These are phyloP conservation scores for Ailuropoda melanoleuca DNA, from an alignment of 2,113 vertebrate genomes.

Conservation along the genomic window DNA sequence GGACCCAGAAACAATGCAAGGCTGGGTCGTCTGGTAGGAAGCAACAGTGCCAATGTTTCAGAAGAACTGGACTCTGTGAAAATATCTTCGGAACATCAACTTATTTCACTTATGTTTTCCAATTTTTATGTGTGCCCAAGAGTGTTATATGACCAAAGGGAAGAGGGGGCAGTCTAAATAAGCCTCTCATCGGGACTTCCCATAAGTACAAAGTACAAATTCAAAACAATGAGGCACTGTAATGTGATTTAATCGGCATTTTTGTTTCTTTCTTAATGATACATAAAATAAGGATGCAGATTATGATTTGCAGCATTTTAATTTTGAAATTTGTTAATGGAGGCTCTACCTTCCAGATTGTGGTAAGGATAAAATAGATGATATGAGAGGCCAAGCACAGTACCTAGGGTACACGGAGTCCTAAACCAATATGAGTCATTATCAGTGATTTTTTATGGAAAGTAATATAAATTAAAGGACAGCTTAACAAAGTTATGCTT, in stretches of 20 bases:
- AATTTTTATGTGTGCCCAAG: background rate
- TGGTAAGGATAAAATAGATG: background rate
- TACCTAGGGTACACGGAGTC: background rate
- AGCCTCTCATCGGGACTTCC: background rate
- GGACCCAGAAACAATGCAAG: background rate
- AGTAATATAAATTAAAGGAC: background rate
- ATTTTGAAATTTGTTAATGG: background rate
- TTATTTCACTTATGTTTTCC: background rate
- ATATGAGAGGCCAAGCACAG: background rate
- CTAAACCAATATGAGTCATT: background rate
- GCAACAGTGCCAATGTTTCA: background rate
- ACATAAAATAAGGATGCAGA: background rate
- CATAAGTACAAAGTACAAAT: background rate
- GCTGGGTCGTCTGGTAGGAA: background rate
- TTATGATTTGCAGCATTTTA: background rate
- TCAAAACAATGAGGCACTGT: background rate
- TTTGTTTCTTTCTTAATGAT: background rate
- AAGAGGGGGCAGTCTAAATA: background rate
- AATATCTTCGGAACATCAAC: background rate
- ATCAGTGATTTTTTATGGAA: background rate
- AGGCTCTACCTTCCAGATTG: background rate
- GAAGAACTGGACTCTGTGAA: background rate
- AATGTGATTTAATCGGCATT: background rate
- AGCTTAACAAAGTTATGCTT: background rate
- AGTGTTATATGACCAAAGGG: background rate